phyloP scores from a whole-genome alignment of 2,888 invertebrate species.

The Melangyna quadrimaculata region DNA sequence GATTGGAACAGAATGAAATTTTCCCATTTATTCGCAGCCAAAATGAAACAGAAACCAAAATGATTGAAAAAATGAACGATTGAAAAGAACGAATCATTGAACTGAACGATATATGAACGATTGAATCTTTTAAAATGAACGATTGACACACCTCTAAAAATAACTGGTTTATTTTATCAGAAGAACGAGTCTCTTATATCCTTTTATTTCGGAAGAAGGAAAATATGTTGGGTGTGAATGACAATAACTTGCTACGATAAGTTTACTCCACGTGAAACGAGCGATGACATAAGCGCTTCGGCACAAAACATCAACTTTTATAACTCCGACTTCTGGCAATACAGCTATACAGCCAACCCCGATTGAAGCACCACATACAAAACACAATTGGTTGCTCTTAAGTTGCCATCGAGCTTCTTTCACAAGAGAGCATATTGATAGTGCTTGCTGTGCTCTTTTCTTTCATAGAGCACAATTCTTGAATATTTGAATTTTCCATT shows the following conservation, averaged over 20 bases:
- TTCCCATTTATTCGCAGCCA: too few relatives aligned
- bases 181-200: slow-evolving; percentile 34
- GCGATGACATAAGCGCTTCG: slow-evolving; percentile 25
- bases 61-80: too few relatives aligned
- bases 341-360: not conserved
- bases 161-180: not conserved
- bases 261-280: slow-evolving; percentile 34
- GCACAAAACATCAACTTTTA: slow-evolving; percentile 18
- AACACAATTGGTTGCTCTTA: not conserved
- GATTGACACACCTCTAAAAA: too few relatives aligned
- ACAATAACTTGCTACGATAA: not conserved
- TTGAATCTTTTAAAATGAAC: too few relatives aligned
- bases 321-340: not conserved
- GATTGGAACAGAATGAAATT: too few relatives aligned
- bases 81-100: too few relatives aligned
- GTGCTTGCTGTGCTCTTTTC: not conserved
- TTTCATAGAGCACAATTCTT: not conserved
- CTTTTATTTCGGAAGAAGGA: not conserved
- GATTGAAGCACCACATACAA: not conserved
- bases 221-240: not conserved
- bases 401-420: not conserved
- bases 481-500: not conserved
- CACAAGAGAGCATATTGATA: not conserved
- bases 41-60: too few relatives aligned
- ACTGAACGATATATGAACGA: too few relatives aligned